Base-by-base conservation (phyloP, 2,888 invertebrate genomes). In the Maniola hyperantus region DNA sequence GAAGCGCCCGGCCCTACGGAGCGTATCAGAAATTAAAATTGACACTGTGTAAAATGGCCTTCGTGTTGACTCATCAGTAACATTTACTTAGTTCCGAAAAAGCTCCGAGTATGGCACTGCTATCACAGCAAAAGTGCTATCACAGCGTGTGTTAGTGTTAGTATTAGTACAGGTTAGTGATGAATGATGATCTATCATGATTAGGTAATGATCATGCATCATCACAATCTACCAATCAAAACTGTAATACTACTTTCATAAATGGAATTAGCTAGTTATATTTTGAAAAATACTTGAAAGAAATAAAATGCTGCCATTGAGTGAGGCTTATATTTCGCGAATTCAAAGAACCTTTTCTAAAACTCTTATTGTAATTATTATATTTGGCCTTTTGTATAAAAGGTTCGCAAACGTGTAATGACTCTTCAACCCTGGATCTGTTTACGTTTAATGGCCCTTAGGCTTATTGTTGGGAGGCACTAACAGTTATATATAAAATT, bases 301-400 rank as follows among this genome's bases (percentile, higher is more conserved):
- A 36, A 34, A 36, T 54, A 53, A 53, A 33, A 53, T 53, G 34
- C 34, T 8, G 0, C 15, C 36, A n/a, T 36, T 15, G n/a, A 36
- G 15, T 5, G 15, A 2, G n/a, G 34, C 33, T 54, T 18, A 11
- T 39, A 55, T 36, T 55, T 55, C 36, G 55, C 15, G 36, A 18
- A 36, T 55, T 18, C 18, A 18, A 36, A 39, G 15, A 54, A 34
- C 33, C 34, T 34, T 54, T 34, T n/a, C 54, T 34, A 18, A 36
- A 55, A 10, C 55, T 18, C 36, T 55, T 15, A 55, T 18, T 55
- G 55, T 55, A 55, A 48, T 48, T 48, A 48, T 48, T 48, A 48
- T 48, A 48, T 48, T 48, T 13, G 13, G 26, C 51, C 33, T 53
- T 53, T 53, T 20, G 51, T 53, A 33, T 13, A 53, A 53, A 33